phyloP scores from a whole-genome alignment of 2,113 vertebrate genomes.

The Myrmophylax atrothorax region DNA sequence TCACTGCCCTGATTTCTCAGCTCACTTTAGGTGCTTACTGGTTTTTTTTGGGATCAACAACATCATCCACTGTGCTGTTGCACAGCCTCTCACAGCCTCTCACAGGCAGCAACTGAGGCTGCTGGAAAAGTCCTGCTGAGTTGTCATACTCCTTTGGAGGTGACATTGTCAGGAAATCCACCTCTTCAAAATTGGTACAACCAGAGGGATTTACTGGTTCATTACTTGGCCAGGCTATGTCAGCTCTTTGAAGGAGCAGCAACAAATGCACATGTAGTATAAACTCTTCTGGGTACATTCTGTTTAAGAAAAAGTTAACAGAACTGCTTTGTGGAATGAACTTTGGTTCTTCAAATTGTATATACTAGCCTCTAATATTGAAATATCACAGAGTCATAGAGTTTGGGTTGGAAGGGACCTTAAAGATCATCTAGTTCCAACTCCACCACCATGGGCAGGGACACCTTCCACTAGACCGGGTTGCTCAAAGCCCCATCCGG shows the following conservation, averaged over 20 bases:
- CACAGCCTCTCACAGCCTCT: not conserved
- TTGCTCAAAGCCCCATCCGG: not conserved
- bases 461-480: not conserved
- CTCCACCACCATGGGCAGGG: rapidly evolving
- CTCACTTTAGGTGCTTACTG: not conserved
- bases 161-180: not conserved
- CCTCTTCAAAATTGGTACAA: not conserved
- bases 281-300: not conserved
- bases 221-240: not conserved
- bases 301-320: not conserved
- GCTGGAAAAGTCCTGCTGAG: not conserved
- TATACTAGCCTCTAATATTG: not conserved
- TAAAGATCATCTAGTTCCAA: not conserved
- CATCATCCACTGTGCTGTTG: not conserved
- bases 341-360: not conserved
- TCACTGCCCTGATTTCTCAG: not conserved
- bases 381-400: not conserved
- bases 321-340: not conserved
- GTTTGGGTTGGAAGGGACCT: not conserved
- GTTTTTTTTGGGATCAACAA: not conserved
- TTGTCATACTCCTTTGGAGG: not conserved
- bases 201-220: not conserved
- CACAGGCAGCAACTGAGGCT: not conserved
- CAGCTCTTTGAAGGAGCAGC: not conserved
- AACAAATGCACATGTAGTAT: rapidly evolving